A percentile compares a stretch with the other conserved stretches of the same genome.
These are phyloP conservation scores for Brachionus koreanus DNA, from an alignment of 1,140 invertebrate genomes.

Conservation along the genomic window DNA sequence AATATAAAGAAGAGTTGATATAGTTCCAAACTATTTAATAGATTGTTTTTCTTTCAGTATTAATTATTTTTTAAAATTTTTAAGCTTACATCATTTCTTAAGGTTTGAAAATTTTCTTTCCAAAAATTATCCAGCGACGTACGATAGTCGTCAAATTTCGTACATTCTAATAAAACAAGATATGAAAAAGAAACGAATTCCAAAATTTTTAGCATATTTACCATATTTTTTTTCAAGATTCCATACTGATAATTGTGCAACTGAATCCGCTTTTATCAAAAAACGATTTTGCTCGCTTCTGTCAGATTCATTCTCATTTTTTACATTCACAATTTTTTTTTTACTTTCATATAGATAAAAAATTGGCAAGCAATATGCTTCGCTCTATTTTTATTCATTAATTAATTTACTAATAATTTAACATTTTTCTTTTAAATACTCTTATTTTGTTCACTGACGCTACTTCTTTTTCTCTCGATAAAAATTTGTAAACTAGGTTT, in stretches of 20 bases:
- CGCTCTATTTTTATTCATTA: no score
- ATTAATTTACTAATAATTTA: no score
- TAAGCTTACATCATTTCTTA: not conserved
- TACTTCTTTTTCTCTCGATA: not conserved
- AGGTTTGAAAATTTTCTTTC: conserved; percentile 69
- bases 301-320: not conserved
- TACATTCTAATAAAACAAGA: conserved; percentile 48
- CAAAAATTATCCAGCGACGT: conserved; percentile 55
- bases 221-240: not conserved
- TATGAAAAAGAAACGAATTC: conserved; percentile 31
- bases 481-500: not conserved
- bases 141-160: conserved; percentile 24
- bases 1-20: conserved; percentile 67
- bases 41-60: conserved; percentile 56
- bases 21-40: conserved; percentile 4
- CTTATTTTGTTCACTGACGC: not conserved
- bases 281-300: not conserved
- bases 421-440: no score
- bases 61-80: not conserved
- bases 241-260: not conserved
- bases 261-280: conserved; percentile 16
- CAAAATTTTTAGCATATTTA: not conserved
- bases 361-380: not conserved
- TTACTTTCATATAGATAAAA: not conserved
- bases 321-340: not conserved